Conservation (phyloP, 2,797 vertebrate genomes). For the Phoxinus dragarum region DNA sequence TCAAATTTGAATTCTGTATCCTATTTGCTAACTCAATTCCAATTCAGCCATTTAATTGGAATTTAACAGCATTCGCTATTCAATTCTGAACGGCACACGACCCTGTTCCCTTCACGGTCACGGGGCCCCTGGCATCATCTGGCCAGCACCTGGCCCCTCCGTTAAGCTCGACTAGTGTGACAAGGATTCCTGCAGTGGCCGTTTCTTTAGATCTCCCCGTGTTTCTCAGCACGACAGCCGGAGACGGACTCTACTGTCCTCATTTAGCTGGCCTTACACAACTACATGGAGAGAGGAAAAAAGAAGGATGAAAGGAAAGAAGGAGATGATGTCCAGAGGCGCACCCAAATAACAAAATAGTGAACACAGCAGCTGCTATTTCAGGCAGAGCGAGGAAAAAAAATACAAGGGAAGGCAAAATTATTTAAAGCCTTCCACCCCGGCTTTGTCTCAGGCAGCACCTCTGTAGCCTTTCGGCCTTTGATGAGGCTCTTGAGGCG, state of each 20-base stretch:
- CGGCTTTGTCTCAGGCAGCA: slow-evolving; percentile 59
- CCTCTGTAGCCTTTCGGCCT: slow-evolving; percentile 62
- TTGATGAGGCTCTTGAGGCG: slow-evolving; percentile 73
- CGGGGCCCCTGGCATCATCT: slow-evolving; percentile 36
- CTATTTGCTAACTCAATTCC: not conserved
- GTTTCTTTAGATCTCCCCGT: slow-evolving; percentile 44
- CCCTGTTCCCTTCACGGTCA: slow-evolving; percentile 18
- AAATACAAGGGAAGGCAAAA: slow-evolving; percentile 61
- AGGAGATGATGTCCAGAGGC: slow-evolving; percentile 47
- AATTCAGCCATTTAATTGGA: slow-evolving; percentile 10
- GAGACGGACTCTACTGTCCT: slow-evolving; percentile 54
- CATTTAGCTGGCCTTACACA: slow-evolving; percentile 55
- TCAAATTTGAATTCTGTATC: not conserved
- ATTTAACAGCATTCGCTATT: slow-evolving; percentile 20
- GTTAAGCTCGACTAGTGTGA: slow-evolving; percentile 34
- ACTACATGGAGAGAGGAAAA: slow-evolving; percentile 33
- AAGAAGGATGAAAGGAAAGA: slow-evolving; percentile 29
- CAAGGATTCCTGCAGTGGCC: slow-evolving; percentile 35
- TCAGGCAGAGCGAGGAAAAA: slow-evolving; percentile 36
- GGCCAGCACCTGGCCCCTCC: slow-evolving; percentile 41
- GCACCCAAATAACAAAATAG: slow-evolving; percentile 55
- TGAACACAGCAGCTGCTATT: slow-evolving; percentile 56
- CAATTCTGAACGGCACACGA: not conserved
- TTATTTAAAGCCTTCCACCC: slow-evolving; percentile 63
- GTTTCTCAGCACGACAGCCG: slow-evolving; percentile 35